Conservation (phyloP, 2,888 invertebrate species). For the Digitonthophagus gazella region DNA sequence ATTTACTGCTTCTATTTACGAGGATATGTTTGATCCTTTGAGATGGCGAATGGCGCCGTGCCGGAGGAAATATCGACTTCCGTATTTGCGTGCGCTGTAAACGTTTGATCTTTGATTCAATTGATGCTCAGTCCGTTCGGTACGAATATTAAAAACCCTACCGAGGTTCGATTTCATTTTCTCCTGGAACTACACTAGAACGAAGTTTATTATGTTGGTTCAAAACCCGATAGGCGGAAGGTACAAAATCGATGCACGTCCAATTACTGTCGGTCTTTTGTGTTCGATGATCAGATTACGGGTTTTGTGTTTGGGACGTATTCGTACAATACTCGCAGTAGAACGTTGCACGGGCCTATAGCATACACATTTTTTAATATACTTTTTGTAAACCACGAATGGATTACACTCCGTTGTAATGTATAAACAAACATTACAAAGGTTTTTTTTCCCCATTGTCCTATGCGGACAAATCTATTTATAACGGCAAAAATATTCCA, state of each 20-base stretch:
- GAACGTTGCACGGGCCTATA: too few species aligned
- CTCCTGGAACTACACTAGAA: too few species aligned
- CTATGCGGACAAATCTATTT: too few species aligned
- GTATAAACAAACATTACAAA: too few species aligned
- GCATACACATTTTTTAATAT: not conserved
- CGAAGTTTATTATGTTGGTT: not conserved
- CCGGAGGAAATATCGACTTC: not conserved
- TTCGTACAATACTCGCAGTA: not conserved
- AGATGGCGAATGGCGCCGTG: not conserved
- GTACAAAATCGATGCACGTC: not conserved
- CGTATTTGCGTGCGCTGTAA: not conserved
- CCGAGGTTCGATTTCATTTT: not conserved
- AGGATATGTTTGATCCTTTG: not conserved
- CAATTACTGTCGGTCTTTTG: not conserved
- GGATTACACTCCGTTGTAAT: too few species aligned
- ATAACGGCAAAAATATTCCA: too few species aligned
- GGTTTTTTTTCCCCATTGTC: too few species aligned
- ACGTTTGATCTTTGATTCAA: not conserved
- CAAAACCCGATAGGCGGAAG: not conserved
- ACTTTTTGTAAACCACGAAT: too few species aligned
- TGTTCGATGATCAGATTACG: not conserved
- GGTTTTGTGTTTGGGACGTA: too few species aligned
- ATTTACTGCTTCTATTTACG: not conserved
- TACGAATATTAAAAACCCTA: not conserved
- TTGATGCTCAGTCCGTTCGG: not conserved